Evolutionary conservation across 2,888 invertebrate species (phyloP), one percentile per base, ranked within the genome.

Genomic region (Pachymerium ferrugineum): DNA sequence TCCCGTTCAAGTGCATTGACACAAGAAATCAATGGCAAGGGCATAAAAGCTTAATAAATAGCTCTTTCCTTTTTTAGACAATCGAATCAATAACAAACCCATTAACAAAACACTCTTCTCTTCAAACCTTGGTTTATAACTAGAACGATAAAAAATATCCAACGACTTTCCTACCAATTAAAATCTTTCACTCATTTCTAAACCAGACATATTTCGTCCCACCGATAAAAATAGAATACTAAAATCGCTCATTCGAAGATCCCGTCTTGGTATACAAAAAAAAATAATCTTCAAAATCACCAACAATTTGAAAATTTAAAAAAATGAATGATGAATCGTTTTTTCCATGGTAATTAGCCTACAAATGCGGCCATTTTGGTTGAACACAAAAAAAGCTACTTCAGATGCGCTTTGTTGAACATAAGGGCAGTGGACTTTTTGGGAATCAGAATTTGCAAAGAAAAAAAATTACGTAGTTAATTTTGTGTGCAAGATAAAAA

Each of bases 21-120:
- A 54, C 47, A 54, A 54, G 47, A 54, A 54, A 54, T 54, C 47
- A 54, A 54, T 54, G 47, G 47, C 47, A 54, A 54, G 47, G 47
- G 47, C 47, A 54, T 54, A 54, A 54, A 54, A 54, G 47, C 47
- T 54, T 54, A 54, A 54, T 54, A 54, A 54, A 54, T 54, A 54
- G 47, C 47, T 54, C 47, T 54, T 54, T 54, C 47, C 47, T 54
- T 54, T 54, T 54, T 54, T 54, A 54, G 47, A 54, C 47, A 54
- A 54, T 54, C 47, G 47, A 54, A 54, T 54, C 47, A 54, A 54
- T 54, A 54, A 54, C 47, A 54, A 54, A 54, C 19, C 47, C 47
- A 54, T 54, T 54, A 54, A 19, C 47, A 1, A 19, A 19, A 54
- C 47, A 54, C 19, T 54, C 19, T 19, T 54, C 16, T n/a, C 47